Conservation (phyloP, 2,113 vertebrate species). For the Ageneiosus marmoratus region DNA sequence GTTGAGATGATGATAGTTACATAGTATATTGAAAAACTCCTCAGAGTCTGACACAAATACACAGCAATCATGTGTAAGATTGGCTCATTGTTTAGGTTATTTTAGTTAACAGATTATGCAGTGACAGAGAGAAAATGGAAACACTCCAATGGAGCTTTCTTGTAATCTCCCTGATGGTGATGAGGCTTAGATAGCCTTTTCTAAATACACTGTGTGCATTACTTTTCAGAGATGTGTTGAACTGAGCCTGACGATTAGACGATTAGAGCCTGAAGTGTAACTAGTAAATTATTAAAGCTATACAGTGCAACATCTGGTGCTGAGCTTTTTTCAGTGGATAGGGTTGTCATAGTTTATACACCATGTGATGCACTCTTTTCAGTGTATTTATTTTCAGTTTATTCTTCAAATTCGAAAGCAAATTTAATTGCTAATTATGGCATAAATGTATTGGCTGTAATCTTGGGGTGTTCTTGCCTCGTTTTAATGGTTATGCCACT, state of each 20-base stretch:
- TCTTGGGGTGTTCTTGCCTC: slow-evolving; percentile 11
- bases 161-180: slow-evolving; percentile 14
- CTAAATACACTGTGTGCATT: slow-evolving; percentile 3
- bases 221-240: slow-evolving; percentile 13
- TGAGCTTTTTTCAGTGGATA: slow-evolving; percentile 10
- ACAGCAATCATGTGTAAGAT: not conserved
- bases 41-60: slow-evolving; percentile 13
- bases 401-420: not conserved
- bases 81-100: not conserved
- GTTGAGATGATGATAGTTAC: not conserved
- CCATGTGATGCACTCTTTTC: not conserved
- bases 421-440: slow-evolving; percentile 3
- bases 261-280: slow-evolving; percentile 32
- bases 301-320: slow-evolving; percentile 23
- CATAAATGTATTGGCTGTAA: not conserved
- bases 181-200: not conserved
- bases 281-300: slow-evolving; percentile 24
- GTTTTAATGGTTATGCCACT: slow-evolving; percentile 54
- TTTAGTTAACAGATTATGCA: slow-evolving; percentile 13
- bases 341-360: not conserved
- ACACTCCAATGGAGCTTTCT: slow-evolving; percentile 9
- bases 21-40: slow-evolving; percentile 2
- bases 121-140: not conserved
- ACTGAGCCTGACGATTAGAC: slow-evolving; percentile 35
- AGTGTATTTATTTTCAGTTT: too few species aligned